A percentile compares a stretch with the other conserved stretches of the same genome.
These are phyloP conservation scores for Xiphias gladius DNA, from an alignment of 2,113 vertebrate species.

Conservation along the genomic window DNA sequence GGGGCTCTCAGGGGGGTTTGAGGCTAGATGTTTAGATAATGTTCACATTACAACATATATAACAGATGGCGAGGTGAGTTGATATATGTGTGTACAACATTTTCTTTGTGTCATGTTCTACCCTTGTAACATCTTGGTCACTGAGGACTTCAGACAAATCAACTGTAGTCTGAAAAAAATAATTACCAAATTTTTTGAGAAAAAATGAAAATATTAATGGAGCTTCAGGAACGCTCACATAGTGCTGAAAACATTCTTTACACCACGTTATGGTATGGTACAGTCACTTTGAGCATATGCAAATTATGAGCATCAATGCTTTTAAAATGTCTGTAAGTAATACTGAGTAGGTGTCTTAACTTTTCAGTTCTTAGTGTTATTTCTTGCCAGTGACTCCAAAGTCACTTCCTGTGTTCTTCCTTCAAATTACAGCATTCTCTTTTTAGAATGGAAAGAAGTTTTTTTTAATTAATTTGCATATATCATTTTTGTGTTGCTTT, in stretches of 20 bases:
- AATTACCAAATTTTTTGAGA: neutral
- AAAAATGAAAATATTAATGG: neutral
- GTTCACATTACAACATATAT: slow-evolving; percentile 46
- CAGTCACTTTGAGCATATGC: neutral
- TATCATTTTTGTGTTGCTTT: neutral
- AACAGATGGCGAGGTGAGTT: slow-evolving; percentile 33
- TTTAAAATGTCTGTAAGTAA: slow-evolving; percentile 28
- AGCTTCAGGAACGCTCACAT: neutral
- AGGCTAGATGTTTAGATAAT: slow-evolving; percentile 59
- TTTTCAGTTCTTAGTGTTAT: slow-evolving; percentile 7
- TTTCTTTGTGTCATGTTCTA: neutral
- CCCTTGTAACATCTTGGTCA: neutral
- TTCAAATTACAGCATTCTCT: slow-evolving; percentile 14
- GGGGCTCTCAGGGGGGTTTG: slow-evolving; percentile 48
- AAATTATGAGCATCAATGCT: neutral
- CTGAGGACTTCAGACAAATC: neutral
- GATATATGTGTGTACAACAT: neutral
- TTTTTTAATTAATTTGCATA: neutral
- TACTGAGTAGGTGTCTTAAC: neutral
- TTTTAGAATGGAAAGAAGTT: slow-evolving; percentile 12
- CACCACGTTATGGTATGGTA: neutral
- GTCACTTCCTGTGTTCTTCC: slow-evolving; percentile 59
- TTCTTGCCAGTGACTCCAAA: slow-evolving; percentile 39
- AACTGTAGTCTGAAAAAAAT: neutral
- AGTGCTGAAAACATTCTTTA: neutral